Evolutionary conservation across 1,140 invertebrate genomes (phyloP).

Genomic region (Lepidostoma basale): DNA sequence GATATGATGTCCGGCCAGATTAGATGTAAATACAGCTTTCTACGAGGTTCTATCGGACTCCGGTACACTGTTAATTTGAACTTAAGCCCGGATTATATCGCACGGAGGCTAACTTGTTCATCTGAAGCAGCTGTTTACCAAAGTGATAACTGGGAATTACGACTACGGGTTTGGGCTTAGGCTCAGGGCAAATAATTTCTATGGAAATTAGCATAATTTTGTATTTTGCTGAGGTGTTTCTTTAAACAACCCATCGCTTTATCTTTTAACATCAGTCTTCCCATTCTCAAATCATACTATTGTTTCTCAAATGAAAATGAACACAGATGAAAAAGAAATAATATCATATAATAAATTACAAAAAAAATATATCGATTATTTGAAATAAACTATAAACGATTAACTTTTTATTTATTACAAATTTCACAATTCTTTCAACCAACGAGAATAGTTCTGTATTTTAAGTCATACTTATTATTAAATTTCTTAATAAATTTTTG

Average conservation of each 20-base stretch:
- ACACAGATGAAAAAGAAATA: too few species aligned
- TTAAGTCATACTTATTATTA: too few species aligned
- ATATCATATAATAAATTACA: too few species aligned
- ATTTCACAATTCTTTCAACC: too few species aligned
- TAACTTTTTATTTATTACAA: too few species aligned
- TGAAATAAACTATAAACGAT: too few species aligned
- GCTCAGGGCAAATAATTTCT: background rate
- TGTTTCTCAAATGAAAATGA: background rate
- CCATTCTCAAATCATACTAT: background rate
- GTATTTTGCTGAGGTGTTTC: background rate
- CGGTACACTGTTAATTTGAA: background rate
- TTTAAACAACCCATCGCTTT: background rate
- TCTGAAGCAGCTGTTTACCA: background rate
- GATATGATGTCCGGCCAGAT: background rate
- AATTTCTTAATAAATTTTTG: too few species aligned
- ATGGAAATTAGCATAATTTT: background rate
- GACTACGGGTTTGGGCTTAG: background rate
- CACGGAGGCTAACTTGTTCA: background rate
- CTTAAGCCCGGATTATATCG: background rate
- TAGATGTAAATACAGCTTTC: background rate
- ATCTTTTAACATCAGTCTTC: background rate
- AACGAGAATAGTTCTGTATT: too few species aligned
- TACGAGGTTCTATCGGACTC: background rate
- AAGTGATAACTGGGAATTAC: conserved; percentile 5
- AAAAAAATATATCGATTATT: too few species aligned